phyloP scores from a whole-genome alignment of 2,797 vertebrate genomes.

The Morus bassanus region DNA sequence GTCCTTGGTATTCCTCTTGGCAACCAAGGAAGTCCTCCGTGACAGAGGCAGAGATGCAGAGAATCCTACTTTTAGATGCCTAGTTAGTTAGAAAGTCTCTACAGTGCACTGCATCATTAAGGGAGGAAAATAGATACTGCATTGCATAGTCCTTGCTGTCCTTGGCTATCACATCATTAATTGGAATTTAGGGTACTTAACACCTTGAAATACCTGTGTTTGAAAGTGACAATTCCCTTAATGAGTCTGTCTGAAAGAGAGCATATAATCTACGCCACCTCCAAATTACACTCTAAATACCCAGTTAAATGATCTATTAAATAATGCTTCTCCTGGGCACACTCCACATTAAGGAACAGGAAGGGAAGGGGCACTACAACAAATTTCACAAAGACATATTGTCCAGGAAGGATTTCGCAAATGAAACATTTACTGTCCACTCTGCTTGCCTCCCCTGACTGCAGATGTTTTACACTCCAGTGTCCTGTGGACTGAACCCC shows the following conservation, averaged over 20 bases:
- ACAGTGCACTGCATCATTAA: not conserved
- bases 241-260: not conserved
- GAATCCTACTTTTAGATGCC: not conserved
- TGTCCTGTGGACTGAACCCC: not conserved
- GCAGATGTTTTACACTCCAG: not conserved
- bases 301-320: not conserved
- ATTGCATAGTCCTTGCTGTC: not conserved
- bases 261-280: not conserved
- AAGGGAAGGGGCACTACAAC: not conserved
- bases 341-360: not conserved
- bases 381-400: not conserved
- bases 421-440: not conserved
- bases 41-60: not conserved
- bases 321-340: not conserved
- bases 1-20: not conserved
- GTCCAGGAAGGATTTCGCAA: not conserved
- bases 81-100: not conserved
- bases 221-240: not conserved
- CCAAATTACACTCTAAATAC: not conserved
- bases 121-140: not conserved
- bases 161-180: not conserved
- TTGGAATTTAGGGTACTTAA: not conserved
- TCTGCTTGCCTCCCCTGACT: not conserved
- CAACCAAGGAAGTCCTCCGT: not conserved
- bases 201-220: not conserved